A percentile compares a stretch with the other conserved stretches of the same genome.
These are phyloP conservation scores for Globia sparganii DNA, from an alignment of 2,888 invertebrate genomes.

Conservation along the genomic window DNA sequence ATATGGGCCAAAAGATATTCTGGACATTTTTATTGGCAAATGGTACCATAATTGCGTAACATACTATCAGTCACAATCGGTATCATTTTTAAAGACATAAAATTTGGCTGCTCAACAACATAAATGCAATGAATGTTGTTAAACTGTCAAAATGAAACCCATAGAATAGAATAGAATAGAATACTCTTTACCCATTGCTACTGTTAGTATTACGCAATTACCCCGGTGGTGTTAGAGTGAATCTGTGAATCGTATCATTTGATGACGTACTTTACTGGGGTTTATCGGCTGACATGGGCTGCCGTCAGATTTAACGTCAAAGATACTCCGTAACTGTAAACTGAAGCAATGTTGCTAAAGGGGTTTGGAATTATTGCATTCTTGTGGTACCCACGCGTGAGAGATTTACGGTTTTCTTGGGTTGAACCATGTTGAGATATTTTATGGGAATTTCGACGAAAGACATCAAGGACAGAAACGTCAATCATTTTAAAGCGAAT, in stretches of 20 bases:
- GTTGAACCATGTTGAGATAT: not conserved
- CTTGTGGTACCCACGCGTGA: not conserved
- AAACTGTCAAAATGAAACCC: too few species aligned
- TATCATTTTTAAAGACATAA: too few species aligned
- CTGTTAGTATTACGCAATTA: too few species aligned
- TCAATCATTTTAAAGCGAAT: not conserved
- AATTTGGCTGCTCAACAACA: too few species aligned
- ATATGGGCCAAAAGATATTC: not conserved
- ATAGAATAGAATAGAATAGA: too few species aligned
- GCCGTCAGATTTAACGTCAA: not conserved
- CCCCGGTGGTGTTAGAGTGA: not conserved
- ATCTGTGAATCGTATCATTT: not conserved
- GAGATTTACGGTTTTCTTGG: not conserved
- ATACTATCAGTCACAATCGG: too few species aligned
- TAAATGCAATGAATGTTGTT: too few species aligned
- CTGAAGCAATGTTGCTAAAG: not conserved
- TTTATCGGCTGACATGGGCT: not conserved
- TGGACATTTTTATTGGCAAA: not conserved
- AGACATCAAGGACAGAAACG: not conserved
- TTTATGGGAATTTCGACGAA: not conserved
- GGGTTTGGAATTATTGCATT: not conserved
- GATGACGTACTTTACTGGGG: not conserved
- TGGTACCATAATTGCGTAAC: too few species aligned
- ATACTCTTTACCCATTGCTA: too few species aligned
- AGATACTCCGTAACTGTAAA: not conserved